A percentile compares a stretch with the other conserved stretches of the same genome.
These are phyloP conservation scores for Gryllus longicercus DNA, from an alignment of 2,888 invertebrate species.

Conservation along the genomic window DNA sequence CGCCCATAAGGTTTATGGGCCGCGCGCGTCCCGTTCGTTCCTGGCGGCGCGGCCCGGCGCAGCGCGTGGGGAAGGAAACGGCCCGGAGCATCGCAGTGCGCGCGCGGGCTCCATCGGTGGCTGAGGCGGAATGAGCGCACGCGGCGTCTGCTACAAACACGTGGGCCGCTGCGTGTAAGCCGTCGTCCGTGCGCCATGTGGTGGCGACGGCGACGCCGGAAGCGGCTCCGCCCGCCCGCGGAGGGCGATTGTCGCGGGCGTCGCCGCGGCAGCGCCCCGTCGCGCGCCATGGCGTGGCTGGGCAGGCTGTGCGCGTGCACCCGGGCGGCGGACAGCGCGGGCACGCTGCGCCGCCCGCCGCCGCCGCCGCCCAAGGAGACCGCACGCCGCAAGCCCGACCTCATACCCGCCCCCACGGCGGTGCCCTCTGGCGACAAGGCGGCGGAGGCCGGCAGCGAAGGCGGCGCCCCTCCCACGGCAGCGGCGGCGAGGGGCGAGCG, in stretches of 20 bases:
- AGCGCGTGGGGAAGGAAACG: not conserved
- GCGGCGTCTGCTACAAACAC: not conserved
- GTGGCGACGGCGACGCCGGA: not conserved
- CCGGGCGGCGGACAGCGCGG: not conserved
- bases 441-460: too few species aligned
- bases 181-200: not conserved
- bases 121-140: not conserved
- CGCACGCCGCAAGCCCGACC: too few species aligned
- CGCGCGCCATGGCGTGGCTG: constrained; percentile 26
- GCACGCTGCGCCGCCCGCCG: constrained; percentile 12
- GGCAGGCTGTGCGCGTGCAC: constrained; percentile 22
- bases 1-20: not conserved
- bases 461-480: too few species aligned
- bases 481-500: too few species aligned
- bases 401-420: not conserved
- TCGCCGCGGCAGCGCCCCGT: constrained; percentile 1
- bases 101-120: not conserved
- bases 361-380: not conserved
- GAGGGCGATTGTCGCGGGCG: constrained; percentile 1
- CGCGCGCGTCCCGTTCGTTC: not conserved
- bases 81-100: not conserved
- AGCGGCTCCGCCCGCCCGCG: not conserved
- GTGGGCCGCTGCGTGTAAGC: not conserved
- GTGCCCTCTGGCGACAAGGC: not conserved
- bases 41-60: not conserved